Base-by-base conservation (phyloP, 2,888 invertebrate species). In the Lasioglossum pauxillum region DNA sequence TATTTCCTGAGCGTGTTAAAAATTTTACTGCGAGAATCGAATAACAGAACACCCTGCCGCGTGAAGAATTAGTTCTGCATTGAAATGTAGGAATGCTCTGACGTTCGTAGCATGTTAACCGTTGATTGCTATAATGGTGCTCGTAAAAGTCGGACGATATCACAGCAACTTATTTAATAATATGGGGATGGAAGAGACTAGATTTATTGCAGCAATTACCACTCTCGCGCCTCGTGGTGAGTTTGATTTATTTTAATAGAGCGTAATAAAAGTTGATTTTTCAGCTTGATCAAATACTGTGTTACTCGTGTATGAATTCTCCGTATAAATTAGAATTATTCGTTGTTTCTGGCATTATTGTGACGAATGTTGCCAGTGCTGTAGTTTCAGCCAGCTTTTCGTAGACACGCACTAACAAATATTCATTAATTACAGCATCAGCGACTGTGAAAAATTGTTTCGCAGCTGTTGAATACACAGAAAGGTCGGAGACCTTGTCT, bases 371-470 rank as follows among this genome's bases (percentile, higher is more conserved):
- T 10, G 2, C 2, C 64, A 16, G 31, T 7, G 16, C 7, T 8
- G 64, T 16, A 64, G 31, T 7, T 19, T 64, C 31, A 0, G 19
- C 2, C 7, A 16, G 31, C 31, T 60, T 27, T 27, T 14, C 5
- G 14, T 5, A 14, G 14, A 27, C 27, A 53, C 53, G 23, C n/a
- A 27, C 14, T 7, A 64, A 64, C 27, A 27, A 64, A 64, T 64
- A 31, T 31, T 31, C 64, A 64, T 64, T 31, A 64, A 64, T 31
- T 64, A 64, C 64, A 64, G 31, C 64, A 64, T 31, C 64, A 64
- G 64, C 16, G 64, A 64, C 64, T 64, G 64, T 64, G 64, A 64
- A 64, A 64, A 64, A 64, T 64, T 31, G 64, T 64, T 64, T 31
- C 31, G 16, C 7, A 31, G 64, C 64, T 31, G 64, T 19, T 64